phyloP scores from a whole-genome alignment of 23 tunicate species.

The Halocynthia aurantium region DNA sequence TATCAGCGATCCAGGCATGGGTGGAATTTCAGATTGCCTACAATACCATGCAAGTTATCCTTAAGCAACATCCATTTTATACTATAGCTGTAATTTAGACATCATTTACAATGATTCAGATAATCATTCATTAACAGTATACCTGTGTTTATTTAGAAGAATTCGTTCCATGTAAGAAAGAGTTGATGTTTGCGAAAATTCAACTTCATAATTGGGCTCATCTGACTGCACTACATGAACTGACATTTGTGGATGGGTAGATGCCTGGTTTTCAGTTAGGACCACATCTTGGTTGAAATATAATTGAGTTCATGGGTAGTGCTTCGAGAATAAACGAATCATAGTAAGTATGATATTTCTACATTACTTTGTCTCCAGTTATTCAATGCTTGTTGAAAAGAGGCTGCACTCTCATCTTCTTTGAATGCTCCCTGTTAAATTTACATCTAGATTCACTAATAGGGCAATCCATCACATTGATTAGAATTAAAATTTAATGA shows the following conservation, averaged over 20 bases:
- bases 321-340: too few relatives aligned
- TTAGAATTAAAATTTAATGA: too few relatives aligned
- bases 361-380: conserved; percentile 45
- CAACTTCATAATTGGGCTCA: conserved; percentile 48
- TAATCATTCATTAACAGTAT: neutral
- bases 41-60: neutral
- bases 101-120: neutral
- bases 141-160: conserved; percentile 68
- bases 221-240: conserved; percentile 82
- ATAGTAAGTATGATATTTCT: neutral
- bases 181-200: conserved; percentile 65
- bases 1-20: conserved; percentile 30
- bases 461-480: too few relatives aligned
- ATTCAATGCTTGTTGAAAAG: conserved; percentile 68
- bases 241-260: conserved; percentile 43
- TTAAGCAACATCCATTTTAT: neutral
- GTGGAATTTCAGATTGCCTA: conserved; percentile 62
- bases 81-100: neutral
- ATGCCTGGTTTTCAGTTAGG: neutral
- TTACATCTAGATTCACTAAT: neutral
- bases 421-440: conserved; percentile 42
- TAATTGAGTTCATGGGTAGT: neutral
- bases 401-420: conserved; percentile 78
- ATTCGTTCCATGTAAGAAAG: conserved; percentile 57
- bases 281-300: neutral